Evolutionary conservation across 2,888 invertebrate species (phyloP).

Genomic region (Cephus runcator): DNA sequence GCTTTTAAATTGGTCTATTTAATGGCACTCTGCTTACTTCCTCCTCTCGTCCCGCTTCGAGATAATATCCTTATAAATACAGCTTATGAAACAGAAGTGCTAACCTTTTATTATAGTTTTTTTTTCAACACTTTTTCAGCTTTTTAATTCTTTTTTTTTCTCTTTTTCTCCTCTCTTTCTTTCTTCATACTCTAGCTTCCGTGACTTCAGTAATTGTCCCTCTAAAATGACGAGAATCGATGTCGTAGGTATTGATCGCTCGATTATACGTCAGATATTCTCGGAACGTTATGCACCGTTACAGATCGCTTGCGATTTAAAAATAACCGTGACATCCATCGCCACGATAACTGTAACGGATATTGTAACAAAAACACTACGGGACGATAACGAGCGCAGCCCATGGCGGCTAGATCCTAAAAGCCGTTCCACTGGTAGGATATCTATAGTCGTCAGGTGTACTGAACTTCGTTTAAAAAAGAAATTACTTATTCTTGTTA

Average conservation of each 20-base stretch:
- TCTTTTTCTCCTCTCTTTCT: neutral
- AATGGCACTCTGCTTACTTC: constrained; percentile 7
- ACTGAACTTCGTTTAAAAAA: neutral
- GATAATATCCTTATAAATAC: constrained; percentile 6
- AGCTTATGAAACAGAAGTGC: constrained; percentile 1
- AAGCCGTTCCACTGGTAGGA: neutral
- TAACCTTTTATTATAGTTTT: neutral
- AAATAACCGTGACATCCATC: neutral
- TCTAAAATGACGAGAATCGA: neutral
- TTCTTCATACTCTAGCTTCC: neutral
- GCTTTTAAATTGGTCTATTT: constrained; percentile 21
- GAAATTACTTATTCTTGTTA: too few relatives aligned
- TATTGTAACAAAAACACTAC: neutral
- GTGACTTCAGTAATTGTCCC: neutral
- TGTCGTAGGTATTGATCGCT: neutral
- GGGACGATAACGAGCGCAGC: neutral
- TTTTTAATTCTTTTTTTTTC: neutral
- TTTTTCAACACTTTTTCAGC: neutral
- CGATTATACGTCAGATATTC: neutral
- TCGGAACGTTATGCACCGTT: neutral
- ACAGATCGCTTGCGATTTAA: neutral
- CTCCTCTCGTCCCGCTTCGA: neutral
- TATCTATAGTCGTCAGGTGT: neutral
- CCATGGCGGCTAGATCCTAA: neutral
- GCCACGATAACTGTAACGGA: neutral